Evolutionary conservation across 2,797 vertebrate species (phyloP).

Genomic region (Heterohyrax brucei): DNA sequence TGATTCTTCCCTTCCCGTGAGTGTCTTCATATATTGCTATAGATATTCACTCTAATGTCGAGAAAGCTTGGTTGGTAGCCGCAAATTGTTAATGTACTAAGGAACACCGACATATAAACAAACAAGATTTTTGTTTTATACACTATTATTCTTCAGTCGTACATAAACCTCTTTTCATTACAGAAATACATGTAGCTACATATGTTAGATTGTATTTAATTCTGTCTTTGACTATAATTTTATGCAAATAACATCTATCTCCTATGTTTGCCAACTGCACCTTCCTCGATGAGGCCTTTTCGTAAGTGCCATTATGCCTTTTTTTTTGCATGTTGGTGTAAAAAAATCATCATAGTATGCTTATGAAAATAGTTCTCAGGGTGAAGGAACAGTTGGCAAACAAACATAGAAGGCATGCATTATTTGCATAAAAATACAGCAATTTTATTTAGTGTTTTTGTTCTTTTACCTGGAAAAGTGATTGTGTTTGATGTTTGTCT

Average conservation of each 20-base stretch:
- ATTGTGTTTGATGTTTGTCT: background rate
- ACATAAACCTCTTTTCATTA: background rate
- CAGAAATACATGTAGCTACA: constrained; percentile 29
- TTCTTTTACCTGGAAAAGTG: constrained; percentile 1
- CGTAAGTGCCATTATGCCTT: too few species aligned
- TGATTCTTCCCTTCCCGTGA: background rate
- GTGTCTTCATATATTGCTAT: background rate
- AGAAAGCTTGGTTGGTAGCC: constrained; percentile 19
- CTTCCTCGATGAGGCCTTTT: too few species aligned
- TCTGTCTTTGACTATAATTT: background rate
- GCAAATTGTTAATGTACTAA: constrained; percentile 44
- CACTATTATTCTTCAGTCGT: background rate
- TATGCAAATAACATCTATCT: too few species aligned
- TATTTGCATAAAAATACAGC: too few species aligned
- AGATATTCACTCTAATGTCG: background rate
- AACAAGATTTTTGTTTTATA: constrained; percentile 22
- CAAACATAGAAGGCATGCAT: too few species aligned
- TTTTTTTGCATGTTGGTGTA: too few species aligned
- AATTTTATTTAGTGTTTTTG: constrained; percentile 11
- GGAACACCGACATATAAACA: constrained; percentile 35
- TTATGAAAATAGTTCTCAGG: too few species aligned
- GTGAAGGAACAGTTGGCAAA: too few species aligned
- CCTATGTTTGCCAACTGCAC: too few species aligned
- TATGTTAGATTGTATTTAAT: background rate
- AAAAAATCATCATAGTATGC: too few species aligned